Evolutionary conservation across 2,113 vertebrate species (phyloP).

Genomic region (Carlito syrichta): DNA sequence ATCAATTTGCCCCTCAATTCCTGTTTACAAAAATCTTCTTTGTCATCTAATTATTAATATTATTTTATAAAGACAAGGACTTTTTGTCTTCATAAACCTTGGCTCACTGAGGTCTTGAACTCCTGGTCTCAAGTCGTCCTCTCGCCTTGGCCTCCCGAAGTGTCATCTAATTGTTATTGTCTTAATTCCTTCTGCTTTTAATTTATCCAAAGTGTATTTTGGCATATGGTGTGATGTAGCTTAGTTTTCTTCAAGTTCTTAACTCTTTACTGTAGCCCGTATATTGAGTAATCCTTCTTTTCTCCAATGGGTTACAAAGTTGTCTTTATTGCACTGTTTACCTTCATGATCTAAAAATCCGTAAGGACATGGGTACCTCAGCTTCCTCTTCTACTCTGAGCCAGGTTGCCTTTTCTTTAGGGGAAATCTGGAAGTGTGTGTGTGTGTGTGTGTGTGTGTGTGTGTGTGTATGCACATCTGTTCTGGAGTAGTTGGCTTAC

Average conservation of each 20-base stretch:
- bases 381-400: neutral
- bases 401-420: neutral
- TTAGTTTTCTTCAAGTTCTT: neutral
- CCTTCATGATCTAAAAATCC: neutral
- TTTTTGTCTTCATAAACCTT: too few relatives aligned
- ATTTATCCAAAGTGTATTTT: neutral
- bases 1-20: neutral
- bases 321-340: neutral
- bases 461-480: accelerated
- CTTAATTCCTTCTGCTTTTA: neutral
- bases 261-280: neutral
- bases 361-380: accelerated
- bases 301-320: neutral
- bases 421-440: neutral
- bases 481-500: neutral
- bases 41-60: neutral
- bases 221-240: neutral
- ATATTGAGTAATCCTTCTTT: neutral
- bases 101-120: too few relatives aligned
- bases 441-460: neutral
- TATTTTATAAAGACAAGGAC: too few relatives aligned
- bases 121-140: neutral
- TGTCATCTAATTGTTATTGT: neutral
- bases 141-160: neutral
- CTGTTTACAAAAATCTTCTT: neutral